Conservation (phyloP, 1,140 invertebrate species). For the Cotesia typhae region DNA sequence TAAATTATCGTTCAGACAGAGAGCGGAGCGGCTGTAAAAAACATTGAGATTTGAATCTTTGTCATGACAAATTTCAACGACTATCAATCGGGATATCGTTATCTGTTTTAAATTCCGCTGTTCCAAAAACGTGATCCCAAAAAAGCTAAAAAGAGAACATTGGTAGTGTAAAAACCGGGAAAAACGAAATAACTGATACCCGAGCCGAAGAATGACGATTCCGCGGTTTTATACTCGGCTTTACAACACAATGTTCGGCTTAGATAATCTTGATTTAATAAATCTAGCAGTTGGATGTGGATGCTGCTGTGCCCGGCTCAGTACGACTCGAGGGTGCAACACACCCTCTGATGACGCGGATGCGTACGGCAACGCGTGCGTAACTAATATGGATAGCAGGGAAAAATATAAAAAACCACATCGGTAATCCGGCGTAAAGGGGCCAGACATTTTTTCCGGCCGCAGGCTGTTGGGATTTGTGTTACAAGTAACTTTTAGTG, state of each 20-base stretch:
- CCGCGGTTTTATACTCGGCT: slow-evolving; percentile 57
- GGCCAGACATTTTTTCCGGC: slow-evolving; percentile 10
- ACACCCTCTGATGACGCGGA: slow-evolving; percentile 30
- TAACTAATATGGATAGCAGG: slow-evolving; percentile 60
- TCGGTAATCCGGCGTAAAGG: slow-evolving; percentile 24
- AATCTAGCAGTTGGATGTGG: slow-evolving; percentile 63
- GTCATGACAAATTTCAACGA: slow-evolving; percentile 46
- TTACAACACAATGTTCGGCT: slow-evolving; percentile 61
- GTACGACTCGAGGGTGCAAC: slow-evolving; percentile 27
- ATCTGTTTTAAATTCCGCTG: slow-evolving; percentile 26
- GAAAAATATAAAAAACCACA: slow-evolving; percentile 35
- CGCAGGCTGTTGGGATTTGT: too few relatives aligned
- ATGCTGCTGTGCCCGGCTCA: too few relatives aligned
- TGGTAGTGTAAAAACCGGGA: slow-evolving; percentile 2
- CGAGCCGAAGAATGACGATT: slow-evolving; percentile 39
- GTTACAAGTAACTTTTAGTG: not conserved
- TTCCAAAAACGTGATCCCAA: slow-evolving; percentile 5
- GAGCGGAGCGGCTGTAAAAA: too few relatives aligned
- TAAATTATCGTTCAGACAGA: too few relatives aligned
- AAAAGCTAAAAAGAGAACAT: slow-evolving; percentile 29
- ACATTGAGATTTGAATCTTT: slow-evolving; percentile 3
- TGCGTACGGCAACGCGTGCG: slow-evolving; percentile 58
- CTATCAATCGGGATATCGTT: slow-evolving; percentile 50
- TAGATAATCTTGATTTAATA: slow-evolving; percentile 68
- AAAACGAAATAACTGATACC: slow-evolving; percentile 14